Conservation (phyloP, 2,888 invertebrate species). For the Parthenolecanium corni region DNA sequence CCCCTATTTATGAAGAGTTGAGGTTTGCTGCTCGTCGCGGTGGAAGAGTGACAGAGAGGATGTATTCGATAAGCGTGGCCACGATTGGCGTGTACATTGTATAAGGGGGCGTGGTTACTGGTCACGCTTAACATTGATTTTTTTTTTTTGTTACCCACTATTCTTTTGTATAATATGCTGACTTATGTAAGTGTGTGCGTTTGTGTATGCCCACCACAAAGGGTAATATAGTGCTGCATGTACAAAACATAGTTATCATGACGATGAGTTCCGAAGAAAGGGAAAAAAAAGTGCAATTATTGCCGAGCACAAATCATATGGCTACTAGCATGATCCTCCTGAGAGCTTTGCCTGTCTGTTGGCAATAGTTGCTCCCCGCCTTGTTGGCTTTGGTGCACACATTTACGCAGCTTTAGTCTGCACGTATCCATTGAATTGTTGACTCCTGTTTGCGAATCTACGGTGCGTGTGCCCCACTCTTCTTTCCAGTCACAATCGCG, state of each 20-base stretch:
- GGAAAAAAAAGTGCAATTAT: no score
- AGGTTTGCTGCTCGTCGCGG: no score
- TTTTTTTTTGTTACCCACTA: slow-evolving; percentile 11
- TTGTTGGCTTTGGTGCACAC: not conserved
- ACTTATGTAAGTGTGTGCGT: not conserved
- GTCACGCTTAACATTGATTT: slow-evolving; percentile 26
- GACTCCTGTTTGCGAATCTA: not conserved
- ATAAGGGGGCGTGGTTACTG: slow-evolving; percentile 24
- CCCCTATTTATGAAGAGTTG: no score
- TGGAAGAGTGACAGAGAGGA: not conserved
- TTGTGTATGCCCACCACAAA: no score
- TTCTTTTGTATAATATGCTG: slow-evolving; percentile 8
- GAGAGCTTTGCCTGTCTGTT: not conserved
- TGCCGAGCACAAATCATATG: no score
- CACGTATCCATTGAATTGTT: not conserved
- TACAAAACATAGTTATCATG: no score
- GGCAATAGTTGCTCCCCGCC: not conserved
- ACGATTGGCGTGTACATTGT: slow-evolving; percentile 25
- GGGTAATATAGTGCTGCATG: no score
- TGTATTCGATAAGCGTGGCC: slow-evolving; percentile 6
- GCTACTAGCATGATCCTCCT: not conserved
- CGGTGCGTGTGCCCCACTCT: no score
- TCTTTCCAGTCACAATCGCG: no score
- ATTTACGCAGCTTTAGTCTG: not conserved
- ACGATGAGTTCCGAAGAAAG: no score